These are phyloP conservation scores for Diplazon laetatorius DNA, from an alignment of 2,888 invertebrate genomes.

Conservation along the genomic window DNA sequence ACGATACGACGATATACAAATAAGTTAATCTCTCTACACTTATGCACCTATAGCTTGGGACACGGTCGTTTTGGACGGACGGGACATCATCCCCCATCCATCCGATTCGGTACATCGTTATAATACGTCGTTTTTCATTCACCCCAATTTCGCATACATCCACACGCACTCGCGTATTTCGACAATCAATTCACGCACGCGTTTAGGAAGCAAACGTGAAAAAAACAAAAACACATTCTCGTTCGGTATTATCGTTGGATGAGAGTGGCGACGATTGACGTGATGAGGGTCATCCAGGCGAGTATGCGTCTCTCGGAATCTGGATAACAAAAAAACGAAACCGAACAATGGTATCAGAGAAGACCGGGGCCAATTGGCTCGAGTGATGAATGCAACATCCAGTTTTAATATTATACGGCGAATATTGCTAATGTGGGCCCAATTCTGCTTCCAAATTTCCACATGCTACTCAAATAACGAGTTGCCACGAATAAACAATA, in stretches of 20 bases:
- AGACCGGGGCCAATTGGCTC: not conserved
- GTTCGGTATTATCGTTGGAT: conserved; percentile 59
- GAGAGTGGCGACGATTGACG: conserved; percentile 45
- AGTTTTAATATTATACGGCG: no score
- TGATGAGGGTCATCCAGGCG: conserved; percentile 42
- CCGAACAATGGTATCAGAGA: not conserved
- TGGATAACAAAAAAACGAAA: conserved; percentile 26
- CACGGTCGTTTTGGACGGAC: conserved; percentile 37
- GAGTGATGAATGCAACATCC: not conserved
- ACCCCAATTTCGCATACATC: not conserved
- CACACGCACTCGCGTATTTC: conserved; percentile 16
- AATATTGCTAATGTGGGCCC: no score
- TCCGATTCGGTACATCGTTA: conserved; percentile 24
- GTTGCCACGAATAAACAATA: no score
- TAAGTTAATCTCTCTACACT: conserved; percentile 52
- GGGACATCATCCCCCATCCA: conserved; percentile 15
- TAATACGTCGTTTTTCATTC: conserved; percentile 20
- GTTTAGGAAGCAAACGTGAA: conserved; percentile 52
- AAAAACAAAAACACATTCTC: no score
- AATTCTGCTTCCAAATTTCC: no score
- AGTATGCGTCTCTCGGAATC: conserved; percentile 53
- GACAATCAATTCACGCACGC: conserved; percentile 32
- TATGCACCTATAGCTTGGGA: conserved; percentile 50
- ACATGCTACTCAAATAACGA: no score
- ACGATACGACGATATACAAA: conserved; percentile 62